A percentile compares a stretch with the other conserved stretches of the same genome.
Conservation (phyloP, 1,140 invertebrate species). For the Stenopsyche tienmushanensis region DNA sequence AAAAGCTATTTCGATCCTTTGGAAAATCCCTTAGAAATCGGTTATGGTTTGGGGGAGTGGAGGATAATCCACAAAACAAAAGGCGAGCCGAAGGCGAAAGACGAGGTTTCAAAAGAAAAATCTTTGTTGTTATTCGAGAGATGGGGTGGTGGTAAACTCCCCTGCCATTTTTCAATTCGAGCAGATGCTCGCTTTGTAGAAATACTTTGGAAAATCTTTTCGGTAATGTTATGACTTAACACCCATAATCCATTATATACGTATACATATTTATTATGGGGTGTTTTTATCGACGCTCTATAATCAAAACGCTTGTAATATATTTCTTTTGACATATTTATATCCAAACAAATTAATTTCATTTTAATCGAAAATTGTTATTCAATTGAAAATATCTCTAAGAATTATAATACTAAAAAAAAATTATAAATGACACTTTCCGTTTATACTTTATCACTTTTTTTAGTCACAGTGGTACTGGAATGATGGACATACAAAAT, state of each 20-base stretch:
- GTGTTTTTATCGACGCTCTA: no score
- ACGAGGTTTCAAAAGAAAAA: conserved; percentile 39
- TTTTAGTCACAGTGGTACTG: no score
- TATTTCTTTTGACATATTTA: no score
- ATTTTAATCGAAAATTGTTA: no score
- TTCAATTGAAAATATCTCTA: no score
- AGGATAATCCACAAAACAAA: conserved; percentile 39
- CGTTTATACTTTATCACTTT: no score
- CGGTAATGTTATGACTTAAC: background rate
- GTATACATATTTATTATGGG: background rate
- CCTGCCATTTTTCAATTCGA: conserved; percentile 23
- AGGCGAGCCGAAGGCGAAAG: conserved; percentile 16
- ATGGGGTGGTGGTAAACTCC: background rate
- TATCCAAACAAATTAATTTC: no score
- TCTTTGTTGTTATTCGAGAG: conserved; percentile 23
- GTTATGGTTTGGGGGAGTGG: conserved; percentile 5
- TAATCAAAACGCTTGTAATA: no score
- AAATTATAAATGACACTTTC: no score
- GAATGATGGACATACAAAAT: no score
- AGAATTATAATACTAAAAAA: no score
- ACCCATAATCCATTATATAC: background rate
- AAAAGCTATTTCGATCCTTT: conserved; percentile 23
- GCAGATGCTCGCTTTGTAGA: conserved; percentile 26
- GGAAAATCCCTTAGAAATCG: conserved; percentile 21
- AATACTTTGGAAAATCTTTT: conserved; percentile 18